Conservation (phyloP, 2,797 vertebrate genomes). For the Hipposideros larvatus region DNA sequence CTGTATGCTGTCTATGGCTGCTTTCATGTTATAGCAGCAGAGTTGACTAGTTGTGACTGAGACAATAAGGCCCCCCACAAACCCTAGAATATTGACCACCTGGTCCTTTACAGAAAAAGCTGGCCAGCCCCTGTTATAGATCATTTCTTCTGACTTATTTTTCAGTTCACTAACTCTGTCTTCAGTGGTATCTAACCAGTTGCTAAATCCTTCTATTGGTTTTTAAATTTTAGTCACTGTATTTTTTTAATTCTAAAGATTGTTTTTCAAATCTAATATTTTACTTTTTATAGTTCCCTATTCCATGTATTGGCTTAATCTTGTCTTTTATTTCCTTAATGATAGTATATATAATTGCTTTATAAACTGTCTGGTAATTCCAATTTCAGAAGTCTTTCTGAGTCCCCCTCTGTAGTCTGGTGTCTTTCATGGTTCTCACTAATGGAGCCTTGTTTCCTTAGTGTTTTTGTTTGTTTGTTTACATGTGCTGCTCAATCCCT, state of each 20-base stretch:
- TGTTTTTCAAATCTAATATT: slow-evolving; percentile 33
- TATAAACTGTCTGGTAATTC: neutral
- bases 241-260: slow-evolving; percentile 41
- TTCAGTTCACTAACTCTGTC: neutral
- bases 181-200: neutral
- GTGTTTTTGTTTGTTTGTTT: slow-evolving; percentile 5
- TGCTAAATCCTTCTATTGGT: neutral
- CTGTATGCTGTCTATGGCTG: neutral
- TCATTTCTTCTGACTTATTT: slow-evolving; percentile 4
- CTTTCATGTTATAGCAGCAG: neutral
- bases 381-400: neutral
- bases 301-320: neutral
- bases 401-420: neutral
- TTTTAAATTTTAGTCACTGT: neutral
- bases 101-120: neutral
- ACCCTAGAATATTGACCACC: neutral
- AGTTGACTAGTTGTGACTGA: neutral
- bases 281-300: slow-evolving; percentile 7
- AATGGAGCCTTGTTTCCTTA: neutral
- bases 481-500: neutral
- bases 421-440: neutral
- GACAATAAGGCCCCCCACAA: neutral
- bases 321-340: slow-evolving; percentile 55
- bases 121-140: neutral
- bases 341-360: neutral